Conservation (phyloP, 2,113 vertebrate genomes). For the Pionites leucogaster region DNA sequence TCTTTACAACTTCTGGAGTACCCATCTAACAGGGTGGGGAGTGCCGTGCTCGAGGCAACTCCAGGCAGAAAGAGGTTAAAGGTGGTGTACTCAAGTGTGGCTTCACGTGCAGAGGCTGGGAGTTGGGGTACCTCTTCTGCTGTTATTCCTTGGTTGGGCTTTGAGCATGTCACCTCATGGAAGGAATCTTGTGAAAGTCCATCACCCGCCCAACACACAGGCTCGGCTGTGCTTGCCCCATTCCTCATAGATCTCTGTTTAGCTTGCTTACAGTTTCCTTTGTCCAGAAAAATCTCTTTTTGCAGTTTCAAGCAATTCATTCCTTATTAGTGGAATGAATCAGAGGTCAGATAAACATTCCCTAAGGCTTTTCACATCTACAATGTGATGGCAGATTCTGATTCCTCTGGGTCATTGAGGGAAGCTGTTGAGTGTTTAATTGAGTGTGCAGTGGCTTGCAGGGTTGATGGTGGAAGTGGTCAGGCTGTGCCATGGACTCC, state of each 20-base stretch:
- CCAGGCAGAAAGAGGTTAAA: not conserved
- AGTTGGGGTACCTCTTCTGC: not conserved
- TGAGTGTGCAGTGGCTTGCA: not conserved
- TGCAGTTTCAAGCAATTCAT: not conserved
- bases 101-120: not conserved
- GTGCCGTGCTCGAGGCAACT: not conserved
- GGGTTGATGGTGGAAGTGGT: not conserved
- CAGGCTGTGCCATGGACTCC: not conserved
- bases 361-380: not conserved
- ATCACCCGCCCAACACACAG: fast-evolving
- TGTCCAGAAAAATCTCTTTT: not conserved
- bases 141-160: not conserved
- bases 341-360: not conserved
- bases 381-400: not conserved
- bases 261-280: not conserved
- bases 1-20: not conserved
- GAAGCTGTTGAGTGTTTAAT: not conserved
- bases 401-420: not conserved
- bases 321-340: not conserved
- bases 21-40: not conserved
- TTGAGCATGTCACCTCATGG: not conserved
- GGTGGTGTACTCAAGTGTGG: not conserved
- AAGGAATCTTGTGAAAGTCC: not conserved
- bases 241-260: not conserved
- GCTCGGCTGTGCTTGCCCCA: not conserved